Evolutionary conservation across 2,113 vertebrate genomes (phyloP), one percentile per base, ranked within the genome.

Genomic region (Natator depressus): DNA sequence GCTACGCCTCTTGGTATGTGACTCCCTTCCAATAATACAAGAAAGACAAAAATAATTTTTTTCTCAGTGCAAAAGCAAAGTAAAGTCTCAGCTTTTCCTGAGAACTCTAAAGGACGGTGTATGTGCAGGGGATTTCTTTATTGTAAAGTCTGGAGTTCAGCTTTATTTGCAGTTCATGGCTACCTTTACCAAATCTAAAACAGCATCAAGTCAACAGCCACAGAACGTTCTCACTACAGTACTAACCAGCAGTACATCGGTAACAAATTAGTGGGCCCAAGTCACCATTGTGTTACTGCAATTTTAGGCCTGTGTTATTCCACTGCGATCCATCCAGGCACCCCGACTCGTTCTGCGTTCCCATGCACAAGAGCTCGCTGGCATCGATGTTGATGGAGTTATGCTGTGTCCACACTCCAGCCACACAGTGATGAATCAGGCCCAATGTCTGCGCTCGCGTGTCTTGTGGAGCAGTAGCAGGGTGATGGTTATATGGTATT

Each of bases 241-340:
- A 42, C n/a, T 11, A 59, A 69, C 22, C 11, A 8, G 83, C 54
- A 55, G 22, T 50, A n/a, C 54, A 82, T 76, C 25, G 29, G 9
- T 25, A 84, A 42, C 82, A 55, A 49, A 47, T 3, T 75, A 91
- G 54, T 0, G 0, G 82, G 25, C 20, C 0, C 2, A 2, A 5
- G 72, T 87, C 93, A 88, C 62, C 24, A 22, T 78, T 31, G 10
- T 84, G 19, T 10, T 54, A 50, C 46, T 22, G 4, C 25, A 46
- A 13, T 2, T 3, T 50, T 55, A 24, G 47, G 14, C 24, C 17
- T 8, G 53, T 2, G 50, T 13, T 17, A 47, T 93, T 38, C 24
- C 76, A 89, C 14, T 95, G 97, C 54, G 94, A 98, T 91, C 98
- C 99, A 91, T 99, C 99, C 31, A 99, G 98, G 99, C 99, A 99